A percentile compares a stretch with the other conserved stretches of the same genome.
Conservation (phyloP, 1,140 invertebrate genomes). For the Panulirus ornatus region DNA sequence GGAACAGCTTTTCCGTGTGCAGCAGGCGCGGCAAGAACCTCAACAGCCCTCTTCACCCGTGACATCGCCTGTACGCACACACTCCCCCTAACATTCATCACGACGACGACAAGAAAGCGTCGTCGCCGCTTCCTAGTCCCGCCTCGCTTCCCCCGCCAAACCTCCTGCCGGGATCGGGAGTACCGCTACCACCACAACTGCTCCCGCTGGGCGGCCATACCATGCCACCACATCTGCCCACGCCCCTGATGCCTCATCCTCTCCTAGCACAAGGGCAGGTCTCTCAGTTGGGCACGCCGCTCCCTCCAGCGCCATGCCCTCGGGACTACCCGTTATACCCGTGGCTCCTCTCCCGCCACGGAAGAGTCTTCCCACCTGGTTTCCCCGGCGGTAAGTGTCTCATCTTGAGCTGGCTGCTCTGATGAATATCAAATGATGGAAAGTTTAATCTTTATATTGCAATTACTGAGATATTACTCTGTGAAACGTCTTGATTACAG, state of each 20-base stretch:
- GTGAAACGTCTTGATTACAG: no score
- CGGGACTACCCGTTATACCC: conserved; percentile 86
- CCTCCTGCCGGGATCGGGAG: conserved; percentile 44
- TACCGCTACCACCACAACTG: conserved; percentile 44
- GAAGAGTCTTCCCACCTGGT: conserved; percentile 85
- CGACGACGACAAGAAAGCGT: conserved; percentile 59
- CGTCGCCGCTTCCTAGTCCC: conserved; percentile 53
- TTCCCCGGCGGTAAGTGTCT: conserved; percentile 69
- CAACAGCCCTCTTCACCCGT: conserved; percentile 34
- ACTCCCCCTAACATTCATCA: conserved; percentile 20
- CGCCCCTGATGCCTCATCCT: conserved; percentile 59
- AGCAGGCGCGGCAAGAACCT: conserved; percentile 41
- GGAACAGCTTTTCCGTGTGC: conserved; percentile 55
- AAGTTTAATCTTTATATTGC: no score
- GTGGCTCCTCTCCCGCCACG: conserved; percentile 92
- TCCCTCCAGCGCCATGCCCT: conserved; percentile 58
- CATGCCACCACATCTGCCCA: conserved; percentile 45
- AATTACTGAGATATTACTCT: no score
- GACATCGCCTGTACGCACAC: conserved; percentile 36
- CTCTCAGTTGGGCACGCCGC: conserved; percentile 64
- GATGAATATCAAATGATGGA: no score
- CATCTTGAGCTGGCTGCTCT: no score
- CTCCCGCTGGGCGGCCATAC: conserved; percentile 43
- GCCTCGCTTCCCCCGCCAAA: conserved; percentile 30
- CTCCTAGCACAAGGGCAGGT: conserved; percentile 54